Evolutionary conservation across 2,113 vertebrate species (phyloP), one percentile per base, ranked within the genome.

Genomic region (Tetraodon nigroviridis): DNA sequence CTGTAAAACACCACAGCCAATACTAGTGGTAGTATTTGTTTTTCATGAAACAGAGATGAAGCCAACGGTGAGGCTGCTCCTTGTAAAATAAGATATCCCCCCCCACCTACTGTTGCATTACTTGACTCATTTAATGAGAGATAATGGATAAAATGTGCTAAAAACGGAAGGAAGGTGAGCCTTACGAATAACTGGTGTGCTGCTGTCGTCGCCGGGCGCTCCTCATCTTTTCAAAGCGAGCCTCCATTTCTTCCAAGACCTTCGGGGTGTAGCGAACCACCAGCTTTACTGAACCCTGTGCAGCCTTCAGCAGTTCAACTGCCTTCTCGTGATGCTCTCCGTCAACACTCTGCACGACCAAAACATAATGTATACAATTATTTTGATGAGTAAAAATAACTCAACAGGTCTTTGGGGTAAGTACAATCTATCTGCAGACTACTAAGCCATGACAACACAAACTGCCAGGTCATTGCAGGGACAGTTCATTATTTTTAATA

Each of bases 161-260:
- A 29, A n/a, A 27, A 22, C 21, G 14, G 51, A 14, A 51, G 17
- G 13, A 1, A 2, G 1, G 51, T 29, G 2, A 6, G 16, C 55
- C 94, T 93, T 85, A 94, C 93, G 93, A 92, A 89, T 94, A 95
- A 80, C 94, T 96, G 84, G 90, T 92, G 81, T 94, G 93, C 71
- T 95, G 94, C 80, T 96, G 94, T 61, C 93, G 93, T 64, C 94
- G 84, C 20, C 93, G 88, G 45, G 94, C 94, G 0, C 93, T 95
- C 67, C 94, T 91, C 90, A 96, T 93, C 86, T 95, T 96, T 88
- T 96, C 94, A 15, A 96, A 95, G 53, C 94, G 90, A 21, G 94
- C 94, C 85, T 96, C 94, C 94, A 95, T 96, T 68, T 96, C 94
- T 81, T 96, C 94, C 44, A 96, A 90, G 56, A 95, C 94, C 7